These are phyloP conservation scores for Sphenodon punctatus DNA, from an alignment of 2,797 vertebrate genomes.

Conservation along the genomic window DNA sequence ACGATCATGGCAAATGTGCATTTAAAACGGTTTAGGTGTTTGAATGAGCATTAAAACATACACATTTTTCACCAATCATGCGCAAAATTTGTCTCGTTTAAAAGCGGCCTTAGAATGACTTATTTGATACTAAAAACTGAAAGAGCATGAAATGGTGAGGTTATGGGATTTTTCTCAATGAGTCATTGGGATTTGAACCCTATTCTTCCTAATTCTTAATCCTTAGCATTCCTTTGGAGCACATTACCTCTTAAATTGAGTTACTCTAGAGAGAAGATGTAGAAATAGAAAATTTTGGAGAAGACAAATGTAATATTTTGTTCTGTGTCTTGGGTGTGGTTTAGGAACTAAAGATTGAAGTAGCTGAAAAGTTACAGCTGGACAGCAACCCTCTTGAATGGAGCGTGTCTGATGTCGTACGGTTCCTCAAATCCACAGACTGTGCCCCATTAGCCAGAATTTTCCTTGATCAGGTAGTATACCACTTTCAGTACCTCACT, in stretches of 20 bases:
- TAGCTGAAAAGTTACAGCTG: constrained; percentile 89
- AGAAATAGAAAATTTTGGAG: background rate
- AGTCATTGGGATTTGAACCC: too few relatives aligned
- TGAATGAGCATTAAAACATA: too few relatives aligned
- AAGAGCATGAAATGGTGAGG: too few relatives aligned
- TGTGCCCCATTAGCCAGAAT: constrained; percentile 94
- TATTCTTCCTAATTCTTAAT: too few relatives aligned
- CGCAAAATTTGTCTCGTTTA: too few relatives aligned
- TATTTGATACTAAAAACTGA: too few relatives aligned
- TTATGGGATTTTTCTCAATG: too few relatives aligned
- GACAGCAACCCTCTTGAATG: constrained; percentile 96
- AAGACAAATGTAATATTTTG: background rate
- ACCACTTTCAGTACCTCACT: background rate
- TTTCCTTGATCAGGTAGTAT: constrained; percentile 93
- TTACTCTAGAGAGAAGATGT: background rate
- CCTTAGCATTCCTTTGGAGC: background rate
- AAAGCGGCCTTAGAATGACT: too few relatives aligned
- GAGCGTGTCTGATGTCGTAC: constrained; percentile 93
- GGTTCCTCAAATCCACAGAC: constrained; percentile 96
- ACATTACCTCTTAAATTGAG: too few relatives aligned
- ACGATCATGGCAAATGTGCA: too few relatives aligned
- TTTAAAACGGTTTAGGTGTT: too few relatives aligned
- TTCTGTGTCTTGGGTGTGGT: constrained; percentile 39
- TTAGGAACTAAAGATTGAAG: constrained; percentile 84
- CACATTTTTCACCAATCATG: too few relatives aligned